Evolutionary conservation across 2,113 vertebrate genomes (phyloP), one percentile per base, ranked within the genome.

Genomic region (Columbina picui): DNA sequence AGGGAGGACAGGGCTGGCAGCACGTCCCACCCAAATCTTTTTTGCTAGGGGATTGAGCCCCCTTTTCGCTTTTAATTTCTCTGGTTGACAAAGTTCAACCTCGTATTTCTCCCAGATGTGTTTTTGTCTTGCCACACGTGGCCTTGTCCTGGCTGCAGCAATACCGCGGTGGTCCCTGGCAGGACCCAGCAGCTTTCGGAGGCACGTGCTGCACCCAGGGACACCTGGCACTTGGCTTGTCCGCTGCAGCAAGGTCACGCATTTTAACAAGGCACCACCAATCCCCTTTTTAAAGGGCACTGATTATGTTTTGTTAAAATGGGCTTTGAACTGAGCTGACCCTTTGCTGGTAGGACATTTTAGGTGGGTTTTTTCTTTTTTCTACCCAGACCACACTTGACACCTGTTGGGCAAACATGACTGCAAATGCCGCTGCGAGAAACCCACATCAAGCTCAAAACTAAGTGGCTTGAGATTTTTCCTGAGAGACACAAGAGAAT

Each of bases 331-430:
- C 65, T 79, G 14, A 2, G 34, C 61, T 93, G 78, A 85, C 81
- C 84, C 85, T 47, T 52, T 0, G 4, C 36, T 0, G 0, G 30
- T 65, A 91, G 83, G 83, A 87, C 17, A 3, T 60, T 63, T 82
- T 41, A 59, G 68, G 27, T 2, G 11, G n/a, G 43, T 45, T 45
- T 45, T 6, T 7, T 12, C 56, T 52, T 90, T 45, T 86, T 67
- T 17, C 69, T 61, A 38, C 75, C 78, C 21, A 65, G 86, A 77
- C 82, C 41, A 36, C 30, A 11, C 61, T 93, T 84, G 57, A 81
- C 86, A 97, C 89, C 79, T 97, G 94, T 95, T 96, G 90, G 71
- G 75, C 87, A 91, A 92, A 87, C 53, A 49, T 10, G 21, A 63
- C 83, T 85, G 78, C 55, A 84, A 92, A 67, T 14, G 69, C 49